phyloP scores from a whole-genome alignment of 2,888 invertebrate genomes.

The Drosophila paranaensis region DNA sequence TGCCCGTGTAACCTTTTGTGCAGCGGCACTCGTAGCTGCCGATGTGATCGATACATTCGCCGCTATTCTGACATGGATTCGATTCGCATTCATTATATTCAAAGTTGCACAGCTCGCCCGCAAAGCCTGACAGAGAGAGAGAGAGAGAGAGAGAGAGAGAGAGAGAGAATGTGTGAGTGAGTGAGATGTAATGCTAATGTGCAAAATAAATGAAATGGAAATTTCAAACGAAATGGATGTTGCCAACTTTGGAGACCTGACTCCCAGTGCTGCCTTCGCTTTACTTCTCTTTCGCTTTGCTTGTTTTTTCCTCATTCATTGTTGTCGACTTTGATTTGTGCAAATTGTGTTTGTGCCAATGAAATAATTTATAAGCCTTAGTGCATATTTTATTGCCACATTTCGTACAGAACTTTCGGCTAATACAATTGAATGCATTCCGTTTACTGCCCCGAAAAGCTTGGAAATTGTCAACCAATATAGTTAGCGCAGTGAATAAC shows the following conservation, averaged over 20 bases:
- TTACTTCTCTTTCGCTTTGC: conserved; percentile 1
- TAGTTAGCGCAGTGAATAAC: background rate
- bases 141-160: conserved; percentile 18
- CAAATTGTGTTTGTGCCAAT: conserved; percentile 81
- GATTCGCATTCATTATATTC: conserved; percentile 92
- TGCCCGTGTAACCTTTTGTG: conserved; percentile 89
- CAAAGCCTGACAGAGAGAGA: conserved; percentile 86
- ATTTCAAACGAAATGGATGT: conserved; percentile 59
- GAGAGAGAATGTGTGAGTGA: conserved; percentile 1
- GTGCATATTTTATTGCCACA: conserved; percentile 51
- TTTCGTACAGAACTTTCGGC: conserved; percentile 29
- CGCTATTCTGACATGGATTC: conserved; percentile 90
- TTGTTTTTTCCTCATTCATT: conserved; percentile 45
- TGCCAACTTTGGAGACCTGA: conserved; percentile 43
- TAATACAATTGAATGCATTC: background rate
- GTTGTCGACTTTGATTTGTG: conserved; percentile 80
- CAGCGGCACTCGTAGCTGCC: conserved; percentile 89
- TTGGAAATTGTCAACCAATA: background rate
- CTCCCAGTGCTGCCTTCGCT: background rate
- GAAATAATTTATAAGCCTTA: conserved; percentile 79
- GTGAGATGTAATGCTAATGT: conserved; percentile 69
- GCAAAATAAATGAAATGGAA: conserved; percentile 79
- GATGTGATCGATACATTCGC: conserved; percentile 90
- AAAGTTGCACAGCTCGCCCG: conserved; percentile 90
- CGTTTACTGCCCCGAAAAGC: background rate